Percentiles rank a stretch among this genome's conserved stretches.
phyloP scores from a whole-genome alignment of 1,140 invertebrate genomes.

The Drosophila sp. region DNA sequence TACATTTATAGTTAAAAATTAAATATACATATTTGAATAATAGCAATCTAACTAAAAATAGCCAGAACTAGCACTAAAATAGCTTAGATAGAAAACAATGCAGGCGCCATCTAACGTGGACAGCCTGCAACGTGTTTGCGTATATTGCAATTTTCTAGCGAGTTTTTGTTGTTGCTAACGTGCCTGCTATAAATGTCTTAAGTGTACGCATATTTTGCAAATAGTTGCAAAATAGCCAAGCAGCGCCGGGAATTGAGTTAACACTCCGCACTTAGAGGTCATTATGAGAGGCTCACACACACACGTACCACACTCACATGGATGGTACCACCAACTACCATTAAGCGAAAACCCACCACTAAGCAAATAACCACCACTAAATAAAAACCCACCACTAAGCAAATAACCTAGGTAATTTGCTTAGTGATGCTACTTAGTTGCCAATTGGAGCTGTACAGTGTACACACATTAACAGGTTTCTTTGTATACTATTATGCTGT shows the following conservation, averaged over 20 bases:
- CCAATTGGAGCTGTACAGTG: constrained; percentile 33
- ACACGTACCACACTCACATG: constrained; percentile 22
- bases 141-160: neutral
- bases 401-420: no score
- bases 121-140: neutral
- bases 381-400: no score
- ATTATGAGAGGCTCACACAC: constrained; percentile 19
- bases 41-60: neutral
- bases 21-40: no score
- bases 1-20: no score
- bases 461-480: constrained; percentile 24
- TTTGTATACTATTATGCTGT: constrained; percentile 53
- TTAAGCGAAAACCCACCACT: no score
- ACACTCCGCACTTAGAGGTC: constrained; percentile 19
- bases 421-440: constrained; percentile 23
- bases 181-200: constrained; percentile 3
- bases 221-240: constrained; percentile 20
- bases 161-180: neutral
- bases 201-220: constrained; percentile 15
- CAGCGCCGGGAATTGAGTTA: constrained; percentile 21
- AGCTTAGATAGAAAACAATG: neutral
- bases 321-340: no score
- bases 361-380: no score
- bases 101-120: neutral
- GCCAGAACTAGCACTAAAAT: neutral